These are phyloP conservation scores for Abramis brama DNA, from an alignment of 2,113 vertebrate genomes.

Conservation along the genomic window DNA sequence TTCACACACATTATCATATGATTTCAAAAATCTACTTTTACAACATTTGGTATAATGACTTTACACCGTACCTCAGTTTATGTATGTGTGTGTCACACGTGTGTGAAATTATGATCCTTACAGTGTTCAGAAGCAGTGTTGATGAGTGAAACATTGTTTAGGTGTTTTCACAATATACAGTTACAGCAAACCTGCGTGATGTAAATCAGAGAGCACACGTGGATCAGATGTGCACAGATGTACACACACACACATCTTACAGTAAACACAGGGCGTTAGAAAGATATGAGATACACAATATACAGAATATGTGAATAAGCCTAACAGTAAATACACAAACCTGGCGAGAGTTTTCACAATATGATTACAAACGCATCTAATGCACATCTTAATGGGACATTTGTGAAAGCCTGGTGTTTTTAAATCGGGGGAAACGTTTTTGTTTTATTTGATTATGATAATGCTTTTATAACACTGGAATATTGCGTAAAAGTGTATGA, in stretches of 20 bases:
- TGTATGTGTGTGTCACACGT: no score
- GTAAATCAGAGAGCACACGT: neutral
- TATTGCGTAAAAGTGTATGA: neutral
- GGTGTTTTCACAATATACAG: neutral
- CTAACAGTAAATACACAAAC: neutral
- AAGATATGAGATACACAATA: neutral
- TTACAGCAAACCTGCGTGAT: neutral
- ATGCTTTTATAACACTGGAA: neutral
- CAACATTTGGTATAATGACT: neutral
- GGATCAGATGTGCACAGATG: neutral
- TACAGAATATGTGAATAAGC: neutral
- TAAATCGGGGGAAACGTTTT: neutral
- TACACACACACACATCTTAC: neutral
- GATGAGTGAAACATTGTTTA: neutral
- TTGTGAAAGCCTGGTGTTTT: neutral
- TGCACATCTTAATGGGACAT: neutral
- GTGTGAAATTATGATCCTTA: neutral
- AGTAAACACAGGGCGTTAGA: neutral
- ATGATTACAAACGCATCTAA: neutral
- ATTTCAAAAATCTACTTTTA: neutral
- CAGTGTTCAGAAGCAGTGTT: neutral
- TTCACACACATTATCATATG: neutral
- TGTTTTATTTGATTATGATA: neutral
- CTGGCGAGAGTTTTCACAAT: no score
- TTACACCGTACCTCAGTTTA: neutral